phyloP scores from a whole-genome alignment of 2,888 invertebrate genomes.

The Melieria crassipennis region DNA sequence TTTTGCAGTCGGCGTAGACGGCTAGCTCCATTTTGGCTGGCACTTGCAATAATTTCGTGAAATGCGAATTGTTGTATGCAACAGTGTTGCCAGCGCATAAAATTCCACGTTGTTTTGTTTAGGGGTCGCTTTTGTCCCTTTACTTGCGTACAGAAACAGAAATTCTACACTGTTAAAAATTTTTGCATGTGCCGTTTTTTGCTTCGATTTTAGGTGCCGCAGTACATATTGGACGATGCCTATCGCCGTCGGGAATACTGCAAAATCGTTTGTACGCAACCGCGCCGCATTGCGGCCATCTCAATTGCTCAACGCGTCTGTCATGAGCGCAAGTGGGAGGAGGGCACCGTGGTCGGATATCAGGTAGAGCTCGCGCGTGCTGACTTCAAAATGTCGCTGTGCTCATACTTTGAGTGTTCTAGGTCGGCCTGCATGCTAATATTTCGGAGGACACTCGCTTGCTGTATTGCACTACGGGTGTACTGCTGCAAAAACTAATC shows the following conservation, averaged over 20 bases:
- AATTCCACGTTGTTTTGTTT: too few species aligned
- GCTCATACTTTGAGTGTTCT: neutral
- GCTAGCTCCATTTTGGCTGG: slow-evolving; percentile 43
- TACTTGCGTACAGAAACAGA: too few species aligned
- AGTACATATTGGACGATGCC: slow-evolving; percentile 87
- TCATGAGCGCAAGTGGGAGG: slow-evolving; percentile 82
- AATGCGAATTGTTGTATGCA: too few species aligned
- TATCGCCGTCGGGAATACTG: slow-evolving; percentile 73
- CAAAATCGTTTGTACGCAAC: slow-evolving; percentile 93
- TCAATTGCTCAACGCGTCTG: slow-evolving; percentile 88
- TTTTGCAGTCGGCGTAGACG: slow-evolving; percentile 47
- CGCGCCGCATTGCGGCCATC: slow-evolving; percentile 91
- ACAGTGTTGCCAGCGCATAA: too few species aligned
- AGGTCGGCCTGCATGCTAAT: slow-evolving; percentile 55
- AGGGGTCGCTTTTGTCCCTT: too few species aligned
- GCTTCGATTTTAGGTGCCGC: slow-evolving; percentile 73
- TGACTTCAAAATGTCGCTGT: slow-evolving; percentile 36
- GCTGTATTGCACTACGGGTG: slow-evolving; percentile 89
- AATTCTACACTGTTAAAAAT: too few species aligned
- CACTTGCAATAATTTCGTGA: slow-evolving; percentile 10
- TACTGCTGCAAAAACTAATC: slow-evolving; percentile 82
- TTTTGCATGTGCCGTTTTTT: neutral
- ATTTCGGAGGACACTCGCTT: slow-evolving; percentile 72
- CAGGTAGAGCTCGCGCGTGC: slow-evolving; percentile 71
- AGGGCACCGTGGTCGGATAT: slow-evolving; percentile 88